Percentiles rank a stretch among this genome's conserved stretches.
phyloP scores from a whole-genome alignment of 2,113 vertebrate species.

The Chlorocebus sabaeus region DNA sequence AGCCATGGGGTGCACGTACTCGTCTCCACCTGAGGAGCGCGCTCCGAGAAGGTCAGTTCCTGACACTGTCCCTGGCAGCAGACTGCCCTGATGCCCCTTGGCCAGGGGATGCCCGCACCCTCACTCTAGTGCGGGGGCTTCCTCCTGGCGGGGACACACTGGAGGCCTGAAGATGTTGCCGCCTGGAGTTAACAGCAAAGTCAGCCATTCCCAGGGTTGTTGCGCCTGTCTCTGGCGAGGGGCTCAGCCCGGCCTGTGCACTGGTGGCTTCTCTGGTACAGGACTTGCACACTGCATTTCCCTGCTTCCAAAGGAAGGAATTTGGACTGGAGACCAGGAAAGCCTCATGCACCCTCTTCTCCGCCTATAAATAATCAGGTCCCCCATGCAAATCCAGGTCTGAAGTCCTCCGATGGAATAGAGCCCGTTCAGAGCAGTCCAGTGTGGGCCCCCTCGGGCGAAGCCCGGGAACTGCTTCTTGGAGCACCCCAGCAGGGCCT shows the following conservation, averaged over 20 bases:
- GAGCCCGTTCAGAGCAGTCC: neutral
- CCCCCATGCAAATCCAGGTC: accelerated
- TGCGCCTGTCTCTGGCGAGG: neutral
- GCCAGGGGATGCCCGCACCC: neutral
- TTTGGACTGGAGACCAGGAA: neutral
- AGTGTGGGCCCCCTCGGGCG: accelerated
- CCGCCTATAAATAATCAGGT: neutral
- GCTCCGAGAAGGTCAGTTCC: constrained; percentile 89
- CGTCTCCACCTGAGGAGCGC: constrained; percentile 86
- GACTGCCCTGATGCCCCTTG: neutral
- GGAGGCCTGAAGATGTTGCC: neutral
- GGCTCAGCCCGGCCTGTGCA: neutral
- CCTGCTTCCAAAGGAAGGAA: neutral
- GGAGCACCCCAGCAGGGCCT: neutral
- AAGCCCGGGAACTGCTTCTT: neutral
- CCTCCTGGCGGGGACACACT: neutral
- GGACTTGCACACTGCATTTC: neutral
- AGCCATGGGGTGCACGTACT: constrained; percentile 92
- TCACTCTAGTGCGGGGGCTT: neutral
- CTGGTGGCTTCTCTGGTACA: neutral
- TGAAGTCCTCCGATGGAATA: accelerated
- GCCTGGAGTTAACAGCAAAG: neutral
- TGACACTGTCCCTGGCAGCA: neutral
- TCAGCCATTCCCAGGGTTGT: accelerated
- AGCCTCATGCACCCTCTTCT: neutral